Conservation (phyloP, 2,888 invertebrate species). For the Phasia obesa region DNA sequence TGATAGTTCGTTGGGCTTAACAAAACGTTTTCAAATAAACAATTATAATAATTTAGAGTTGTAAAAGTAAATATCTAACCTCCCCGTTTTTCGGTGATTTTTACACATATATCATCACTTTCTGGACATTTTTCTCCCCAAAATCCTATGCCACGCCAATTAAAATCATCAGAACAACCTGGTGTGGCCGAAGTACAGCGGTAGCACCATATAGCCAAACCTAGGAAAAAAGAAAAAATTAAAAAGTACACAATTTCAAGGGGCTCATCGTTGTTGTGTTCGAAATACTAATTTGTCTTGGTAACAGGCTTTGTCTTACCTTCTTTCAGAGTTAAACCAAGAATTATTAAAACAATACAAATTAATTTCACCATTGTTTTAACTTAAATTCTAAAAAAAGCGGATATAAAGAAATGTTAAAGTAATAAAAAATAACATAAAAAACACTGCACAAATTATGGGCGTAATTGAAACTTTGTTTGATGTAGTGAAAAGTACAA, state of each 20-base stretch:
- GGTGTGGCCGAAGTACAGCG: constrained; percentile 94
- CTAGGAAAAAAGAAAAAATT: constrained; percentile 81
- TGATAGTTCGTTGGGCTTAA: constrained; percentile 89
- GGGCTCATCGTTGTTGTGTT: not conserved
- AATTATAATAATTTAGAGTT: not conserved
- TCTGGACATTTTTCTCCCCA: constrained; percentile 92
- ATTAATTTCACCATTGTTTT: constrained; percentile 34
- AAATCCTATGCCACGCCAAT: constrained; percentile 89
- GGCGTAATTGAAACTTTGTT: constrained; percentile 32
- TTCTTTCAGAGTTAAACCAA: constrained; percentile 65
- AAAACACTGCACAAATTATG: constrained; percentile 36
- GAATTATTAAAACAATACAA: constrained; percentile 67
- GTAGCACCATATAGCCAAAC: constrained; percentile 91
- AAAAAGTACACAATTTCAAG: not conserved
- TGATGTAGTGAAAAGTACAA: not conserved
- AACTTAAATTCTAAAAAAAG: not conserved
- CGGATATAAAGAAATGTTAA: not conserved
- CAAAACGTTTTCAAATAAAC: not conserved
- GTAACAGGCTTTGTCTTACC: constrained; percentile 67
- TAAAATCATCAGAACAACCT: constrained; percentile 92
- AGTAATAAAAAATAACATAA: constrained; percentile 29
- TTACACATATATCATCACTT: constrained; percentile 93
- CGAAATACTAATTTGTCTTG: not conserved
- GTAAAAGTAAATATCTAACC: constrained; percentile 83
- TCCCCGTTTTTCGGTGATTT: constrained; percentile 92